Percentiles rank a stretch among this genome's conserved stretches.
Conservation (phyloP, 1,140 invertebrate species). For the Zaprionus lachaisei region DNA sequence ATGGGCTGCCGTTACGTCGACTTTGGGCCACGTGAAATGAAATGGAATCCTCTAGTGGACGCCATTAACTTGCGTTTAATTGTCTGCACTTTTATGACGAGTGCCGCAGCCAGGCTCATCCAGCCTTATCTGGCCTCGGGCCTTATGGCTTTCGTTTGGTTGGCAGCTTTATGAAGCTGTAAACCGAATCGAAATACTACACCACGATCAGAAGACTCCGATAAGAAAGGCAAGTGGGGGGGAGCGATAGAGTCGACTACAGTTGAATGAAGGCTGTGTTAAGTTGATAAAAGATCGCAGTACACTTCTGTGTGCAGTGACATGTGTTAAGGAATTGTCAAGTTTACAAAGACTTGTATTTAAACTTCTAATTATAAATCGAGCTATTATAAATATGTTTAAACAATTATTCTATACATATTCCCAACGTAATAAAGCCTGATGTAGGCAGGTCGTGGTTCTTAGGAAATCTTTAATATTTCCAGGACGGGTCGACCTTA, state of each 20-base stretch:
- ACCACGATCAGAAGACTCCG: conserved; percentile 42
- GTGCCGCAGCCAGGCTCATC: conserved; percentile 65
- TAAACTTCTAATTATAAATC: too few relatives aligned
- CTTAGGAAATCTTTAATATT: too few relatives aligned
- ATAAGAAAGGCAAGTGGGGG: conserved; percentile 34
- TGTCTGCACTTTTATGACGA: conserved; percentile 81
- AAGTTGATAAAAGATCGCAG: background rate
- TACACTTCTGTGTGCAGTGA: background rate
- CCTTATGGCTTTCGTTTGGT: conserved; percentile 53
- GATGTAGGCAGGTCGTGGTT: too few relatives aligned
- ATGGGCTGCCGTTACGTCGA: conserved; percentile 79
- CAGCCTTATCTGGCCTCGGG: conserved; percentile 56
- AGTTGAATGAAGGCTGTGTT: background rate
- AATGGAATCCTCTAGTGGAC: conserved; percentile 56
- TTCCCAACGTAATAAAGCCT: too few relatives aligned
- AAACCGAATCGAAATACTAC: conserved; percentile 51
- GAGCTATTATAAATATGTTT: too few relatives aligned
- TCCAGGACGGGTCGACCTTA: too few relatives aligned
- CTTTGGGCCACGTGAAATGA: conserved; percentile 45
- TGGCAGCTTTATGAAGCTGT: conserved; percentile 59
- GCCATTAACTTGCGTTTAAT: conserved; percentile 83
- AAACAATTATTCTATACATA: too few relatives aligned
- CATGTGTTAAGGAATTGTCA: background rate
- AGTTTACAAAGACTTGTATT: background rate
- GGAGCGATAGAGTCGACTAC: background rate